Percentiles rank a stretch among this genome's conserved stretches.
These are phyloP conservation scores for Aurelia aurita complex sp. Pacific DNA, from an alignment of 30 jellyfish, hydroid and myxozoan genomes.

Conservation along the genomic window DNA sequence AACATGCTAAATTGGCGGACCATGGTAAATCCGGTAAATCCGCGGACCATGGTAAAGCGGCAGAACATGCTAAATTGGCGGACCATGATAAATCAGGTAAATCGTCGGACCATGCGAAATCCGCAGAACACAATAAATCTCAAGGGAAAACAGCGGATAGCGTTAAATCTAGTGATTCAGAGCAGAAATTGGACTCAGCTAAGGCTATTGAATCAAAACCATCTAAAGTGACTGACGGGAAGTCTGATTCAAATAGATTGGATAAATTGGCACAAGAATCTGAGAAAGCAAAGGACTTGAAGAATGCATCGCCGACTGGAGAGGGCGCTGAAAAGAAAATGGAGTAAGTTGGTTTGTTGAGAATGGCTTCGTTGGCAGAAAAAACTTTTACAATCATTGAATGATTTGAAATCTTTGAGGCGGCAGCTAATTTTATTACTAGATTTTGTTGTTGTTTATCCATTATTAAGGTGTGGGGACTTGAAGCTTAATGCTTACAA, in stretches of 20 bases:
- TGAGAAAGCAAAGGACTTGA: neutral
- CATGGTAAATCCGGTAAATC: conserved; percentile 19
- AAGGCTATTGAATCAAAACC: neutral
- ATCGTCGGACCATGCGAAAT: conserved; percentile 26
- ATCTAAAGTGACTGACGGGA: neutral
- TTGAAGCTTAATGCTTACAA: conserved; percentile 8
- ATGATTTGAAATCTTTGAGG: conserved; percentile 26
- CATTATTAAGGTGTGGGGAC: conserved; percentile 37
- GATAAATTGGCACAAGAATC: neutral
- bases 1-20: conserved; percentile 11
- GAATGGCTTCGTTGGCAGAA: conserved; percentile 9
- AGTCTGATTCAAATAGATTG: neutral
- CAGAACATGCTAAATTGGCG: neutral
- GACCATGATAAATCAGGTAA: conserved; percentile 7
- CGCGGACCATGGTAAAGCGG: neutral
- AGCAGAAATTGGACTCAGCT: neutral
- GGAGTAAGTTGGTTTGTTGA: neutral
- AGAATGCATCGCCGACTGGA: neutral
- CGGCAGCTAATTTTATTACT: conserved; percentile 29
- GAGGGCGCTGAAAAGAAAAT: conserved; percentile 8
- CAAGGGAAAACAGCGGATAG: neutral
- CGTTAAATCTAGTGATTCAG: neutral
- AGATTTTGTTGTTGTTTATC: conserved; percentile 54
- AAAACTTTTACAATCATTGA: conserved; percentile 7
- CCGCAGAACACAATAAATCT: conserved; percentile 11